phyloP scores from a whole-genome alignment of 2,113 vertebrate species.

The Glaucomys volans region DNA sequence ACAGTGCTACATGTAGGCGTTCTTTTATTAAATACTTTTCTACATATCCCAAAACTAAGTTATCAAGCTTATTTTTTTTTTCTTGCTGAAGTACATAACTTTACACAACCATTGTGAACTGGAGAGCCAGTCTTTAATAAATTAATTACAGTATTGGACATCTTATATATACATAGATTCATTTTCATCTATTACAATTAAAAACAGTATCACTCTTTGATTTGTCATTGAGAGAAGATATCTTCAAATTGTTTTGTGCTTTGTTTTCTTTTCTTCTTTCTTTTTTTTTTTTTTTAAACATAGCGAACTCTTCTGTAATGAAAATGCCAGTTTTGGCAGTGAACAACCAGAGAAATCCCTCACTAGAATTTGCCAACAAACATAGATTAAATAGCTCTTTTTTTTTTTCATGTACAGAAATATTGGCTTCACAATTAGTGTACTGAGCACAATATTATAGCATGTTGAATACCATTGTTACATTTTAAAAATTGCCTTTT shows the following conservation, averaged over 20 bases:
- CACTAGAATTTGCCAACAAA: constrained; percentile 83
- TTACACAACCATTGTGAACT: constrained; percentile 89
- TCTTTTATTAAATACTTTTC: constrained; percentile 83
- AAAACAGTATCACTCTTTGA: constrained; percentile 88
- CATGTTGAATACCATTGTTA: constrained; percentile 84
- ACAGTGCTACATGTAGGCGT: constrained; percentile 90
- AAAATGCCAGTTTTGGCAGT: constrained; percentile 90
- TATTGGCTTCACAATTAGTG: constrained; percentile 88
- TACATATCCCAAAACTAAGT: constrained; percentile 87
- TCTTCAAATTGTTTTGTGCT: constrained; percentile 90
- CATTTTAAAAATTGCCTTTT: constrained; percentile 86
- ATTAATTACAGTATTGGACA: constrained; percentile 89
- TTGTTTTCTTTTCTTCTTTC: constrained; percentile 75
- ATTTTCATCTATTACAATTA: constrained; percentile 87
- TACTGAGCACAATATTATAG: constrained; percentile 85
- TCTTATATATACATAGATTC: constrained; percentile 89
- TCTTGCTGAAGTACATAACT: constrained; percentile 87
- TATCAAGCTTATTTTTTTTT: constrained; percentile 80
- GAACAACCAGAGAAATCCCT: constrained; percentile 85
- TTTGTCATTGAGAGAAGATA: constrained; percentile 85
- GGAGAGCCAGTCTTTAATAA: constrained; percentile 90
- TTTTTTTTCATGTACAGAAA: constrained; percentile 85
- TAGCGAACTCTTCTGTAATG: constrained; percentile 86
- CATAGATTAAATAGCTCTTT: constrained; percentile 88
- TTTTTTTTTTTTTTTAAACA: constrained; percentile 74